Base-by-base conservation (phyloP, 1,140 invertebrate species). In the Lithobius niger region DNA sequence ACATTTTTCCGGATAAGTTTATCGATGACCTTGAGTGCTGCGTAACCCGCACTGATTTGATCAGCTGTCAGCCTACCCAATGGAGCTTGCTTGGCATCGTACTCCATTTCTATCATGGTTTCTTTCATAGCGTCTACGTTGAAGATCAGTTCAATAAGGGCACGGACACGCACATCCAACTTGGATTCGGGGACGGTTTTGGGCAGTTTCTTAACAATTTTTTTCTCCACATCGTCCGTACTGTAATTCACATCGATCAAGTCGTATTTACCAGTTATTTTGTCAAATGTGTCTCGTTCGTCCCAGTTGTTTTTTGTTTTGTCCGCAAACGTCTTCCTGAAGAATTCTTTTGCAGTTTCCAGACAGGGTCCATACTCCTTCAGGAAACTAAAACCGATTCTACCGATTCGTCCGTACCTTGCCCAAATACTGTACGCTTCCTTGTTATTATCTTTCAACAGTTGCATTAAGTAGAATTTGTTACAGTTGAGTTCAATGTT, bases 401-500 rank as follows among this genome's bases (percentile, higher is more conserved):
- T 68, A 13, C 77, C 77, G 22, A 79, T 76, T 22, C 77, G 65
- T 1, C 77, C 77, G 77, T 76, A 78, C 3, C 77, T 60, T 52
- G 71, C 66, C 76, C 75, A 78, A 10, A 76, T 74, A 56, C 66
- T 60, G 59, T 67, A 78, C 0, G 54, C 40, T 26, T 66, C 64
- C n/a, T 59, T 64, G 3, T 47, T 54, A 58, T 75, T 66, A 51
- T 71, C 68, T 56, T 79, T 60, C 22, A 78, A 59, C 43, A 79
- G 60, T 62, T 79, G 76, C 54, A 78, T 74, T 6, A 79, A 49
- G 66, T 75, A 79, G 60, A 67, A 78, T 62, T 78, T 78, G 67
- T 78, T 78, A 68, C 78, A 78, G 66, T 78, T 78, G 62, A 71
- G 72, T 28, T 69, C 60, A 10, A 78, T 63, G 58, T 77, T 76